phyloP scores from a whole-genome alignment of 2,797 vertebrate species.

The Taeniopygia guttata region DNA sequence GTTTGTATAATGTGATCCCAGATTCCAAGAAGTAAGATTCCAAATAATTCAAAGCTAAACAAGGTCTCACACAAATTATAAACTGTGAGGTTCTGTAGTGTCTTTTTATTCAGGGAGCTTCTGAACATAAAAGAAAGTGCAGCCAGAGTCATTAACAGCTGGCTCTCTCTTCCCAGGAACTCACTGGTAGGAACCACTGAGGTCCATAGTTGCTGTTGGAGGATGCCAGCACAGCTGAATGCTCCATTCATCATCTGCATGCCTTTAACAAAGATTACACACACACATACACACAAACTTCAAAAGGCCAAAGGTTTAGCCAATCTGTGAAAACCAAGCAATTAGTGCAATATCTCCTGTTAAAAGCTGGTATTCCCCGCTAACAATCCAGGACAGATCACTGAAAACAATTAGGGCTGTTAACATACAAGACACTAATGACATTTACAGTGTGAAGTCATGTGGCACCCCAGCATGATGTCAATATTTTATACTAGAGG shows the following conservation, averaged over 20 bases:
- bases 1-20: neutral
- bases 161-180: neutral
- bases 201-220: neutral
- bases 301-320: conserved; percentile 17
- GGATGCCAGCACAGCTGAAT: neutral
- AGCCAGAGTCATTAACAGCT: neutral
- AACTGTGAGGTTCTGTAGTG: neutral
- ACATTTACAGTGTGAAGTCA: conserved; percentile 15
- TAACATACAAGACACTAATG: conserved; percentile 14
- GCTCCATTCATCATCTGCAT: neutral
- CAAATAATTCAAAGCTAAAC: neutral
- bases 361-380: neutral
- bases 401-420: conserved; percentile 40
- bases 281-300: neutral
- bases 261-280: neutral
- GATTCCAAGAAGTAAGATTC: neutral
- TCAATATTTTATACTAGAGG: neutral
- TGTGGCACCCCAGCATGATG: neutral
- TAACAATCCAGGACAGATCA: neutral
- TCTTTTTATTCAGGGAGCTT: neutral
- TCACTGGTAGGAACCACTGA: neutral
- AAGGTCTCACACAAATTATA: neutral
- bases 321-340: conserved; percentile 2
- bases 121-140: neutral
- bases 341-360: conserved; percentile 7